A percentile compares a stretch with the other conserved stretches of the same genome.
These are phyloP conservation scores for Naja naja DNA, from an alignment of 2,113 vertebrate species.

Conservation along the genomic window DNA sequence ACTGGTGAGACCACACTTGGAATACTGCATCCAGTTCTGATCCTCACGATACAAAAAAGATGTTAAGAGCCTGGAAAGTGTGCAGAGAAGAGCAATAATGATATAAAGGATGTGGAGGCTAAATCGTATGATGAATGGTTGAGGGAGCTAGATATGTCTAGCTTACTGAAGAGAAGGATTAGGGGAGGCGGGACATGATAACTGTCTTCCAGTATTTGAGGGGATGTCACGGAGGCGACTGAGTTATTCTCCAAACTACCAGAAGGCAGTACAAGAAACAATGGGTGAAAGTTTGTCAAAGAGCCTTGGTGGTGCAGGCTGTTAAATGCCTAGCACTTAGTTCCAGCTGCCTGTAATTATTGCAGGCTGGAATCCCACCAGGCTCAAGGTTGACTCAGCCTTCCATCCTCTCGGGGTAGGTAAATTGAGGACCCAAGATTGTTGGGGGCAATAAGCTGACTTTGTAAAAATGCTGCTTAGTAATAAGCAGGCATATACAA, in stretches of 20 bases:
- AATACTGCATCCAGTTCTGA: background rate
- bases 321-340: too few species aligned
- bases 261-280: background rate
- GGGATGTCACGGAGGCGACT: background rate
- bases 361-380: too few species aligned
- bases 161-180: background rate
- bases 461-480: too few species aligned
- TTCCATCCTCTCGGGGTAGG: too few species aligned
- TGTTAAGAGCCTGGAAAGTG: background rate
- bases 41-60: background rate
- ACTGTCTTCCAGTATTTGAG: background rate
- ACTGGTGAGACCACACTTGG: background rate
- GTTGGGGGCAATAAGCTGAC: too few species aligned
- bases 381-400: too few species aligned
- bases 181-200: background rate
- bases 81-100: background rate
- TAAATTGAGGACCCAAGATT: too few species aligned
- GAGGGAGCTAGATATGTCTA: background rate
- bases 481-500: too few species aligned
- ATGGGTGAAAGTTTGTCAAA: background rate
- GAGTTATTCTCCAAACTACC: too few species aligned
- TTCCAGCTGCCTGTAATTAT: too few species aligned
- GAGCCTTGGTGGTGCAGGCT: too few species aligned
- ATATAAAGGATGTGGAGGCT: background rate
- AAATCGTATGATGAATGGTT: background rate